Percentiles rank a stretch among this genome's conserved stretches.
Conservation (phyloP, 1,140 invertebrate genomes). For the Aphidius gifuensis region DNA sequence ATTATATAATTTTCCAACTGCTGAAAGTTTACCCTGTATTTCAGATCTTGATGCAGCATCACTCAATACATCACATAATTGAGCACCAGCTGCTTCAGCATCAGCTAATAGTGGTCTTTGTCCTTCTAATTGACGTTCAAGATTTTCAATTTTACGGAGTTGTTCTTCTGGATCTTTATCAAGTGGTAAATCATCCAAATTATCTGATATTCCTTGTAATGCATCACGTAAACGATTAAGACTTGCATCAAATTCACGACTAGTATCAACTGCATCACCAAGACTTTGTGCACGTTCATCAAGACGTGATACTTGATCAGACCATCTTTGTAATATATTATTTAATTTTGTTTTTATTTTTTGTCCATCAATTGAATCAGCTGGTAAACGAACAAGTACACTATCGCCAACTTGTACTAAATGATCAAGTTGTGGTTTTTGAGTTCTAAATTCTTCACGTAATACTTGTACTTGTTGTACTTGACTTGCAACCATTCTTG, state of each 20-base stretch:
- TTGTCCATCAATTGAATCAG: slow-evolving; percentile 70
- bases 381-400: slow-evolving; percentile 69
- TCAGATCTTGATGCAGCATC: slow-evolving; percentile 87
- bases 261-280: slow-evolving; percentile 83
- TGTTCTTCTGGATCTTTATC: slow-evolving; percentile 85
- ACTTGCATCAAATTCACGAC: slow-evolving; percentile 85
- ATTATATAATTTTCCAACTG: slow-evolving; percentile 79
- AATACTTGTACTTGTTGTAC: slow-evolving; percentile 86
- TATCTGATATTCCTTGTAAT: slow-evolving; percentile 80
- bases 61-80: slow-evolving; percentile 83
- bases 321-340: slow-evolving; percentile 73
- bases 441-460: slow-evolving; percentile 86
- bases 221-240: slow-evolving; percentile 76
- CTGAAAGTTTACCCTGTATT: slow-evolving; percentile 82
- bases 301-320: slow-evolving; percentile 72
- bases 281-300: slow-evolving; percentile 81
- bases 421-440: slow-evolving; percentile 84
- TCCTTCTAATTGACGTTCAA: slow-evolving; percentile 84
- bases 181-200: slow-evolving; percentile 77
- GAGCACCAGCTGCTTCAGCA: slow-evolving; percentile 80
- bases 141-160: slow-evolving; percentile 77
- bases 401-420: slow-evolving; percentile 77
- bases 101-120: slow-evolving; percentile 83
- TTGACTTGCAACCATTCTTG: slow-evolving; percentile 91
- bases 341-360: slow-evolving; percentile 66